These are phyloP conservation scores for Leucophenga montana DNA, from an alignment of 2,888 invertebrate species.

Conservation along the genomic window DNA sequence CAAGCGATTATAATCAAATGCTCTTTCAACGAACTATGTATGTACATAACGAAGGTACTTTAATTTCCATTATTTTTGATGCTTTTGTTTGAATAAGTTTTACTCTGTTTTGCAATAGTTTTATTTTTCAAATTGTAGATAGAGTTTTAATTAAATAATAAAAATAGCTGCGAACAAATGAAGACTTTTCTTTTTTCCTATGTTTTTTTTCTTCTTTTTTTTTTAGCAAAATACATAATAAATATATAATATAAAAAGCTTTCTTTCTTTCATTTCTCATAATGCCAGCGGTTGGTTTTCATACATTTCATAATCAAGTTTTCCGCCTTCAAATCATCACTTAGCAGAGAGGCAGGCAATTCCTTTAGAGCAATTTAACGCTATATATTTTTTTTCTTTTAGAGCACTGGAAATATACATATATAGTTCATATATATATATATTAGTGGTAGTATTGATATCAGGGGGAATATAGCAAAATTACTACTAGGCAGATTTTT, in stretches of 20 bases:
- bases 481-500: neutral
- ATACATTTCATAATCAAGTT: no score
- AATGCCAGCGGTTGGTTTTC: constrained; percentile 20
- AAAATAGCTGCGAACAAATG: constrained; percentile 33
- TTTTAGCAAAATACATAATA: constrained; percentile 35
- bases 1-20: constrained; percentile 45
- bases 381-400: neutral
- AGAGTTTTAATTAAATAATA: constrained; percentile 29
- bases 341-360: constrained; percentile 30
- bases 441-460: neutral
- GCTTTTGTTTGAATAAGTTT: constrained; percentile 21
- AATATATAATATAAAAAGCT: constrained; percentile 27
- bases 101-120: neutral
- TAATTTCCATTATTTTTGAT: constrained; percentile 51
- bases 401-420: constrained; percentile 4
- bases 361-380: constrained; percentile 21
- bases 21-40: constrained; percentile 21
- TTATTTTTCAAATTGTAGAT: neutral
- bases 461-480: neutral
- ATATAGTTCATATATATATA: neutral
- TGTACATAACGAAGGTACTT: constrained; percentile 54
- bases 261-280: neutral
- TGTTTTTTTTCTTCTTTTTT: neutral
- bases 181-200: constrained; percentile 4
- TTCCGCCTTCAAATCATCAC: constrained; percentile 31